A percentile compares a stretch with the other conserved stretches of the same genome.
Evolutionary conservation across 92 coral and sea anemone genomes (phyloP).

Genomic region (Siderastrea radians): DNA sequence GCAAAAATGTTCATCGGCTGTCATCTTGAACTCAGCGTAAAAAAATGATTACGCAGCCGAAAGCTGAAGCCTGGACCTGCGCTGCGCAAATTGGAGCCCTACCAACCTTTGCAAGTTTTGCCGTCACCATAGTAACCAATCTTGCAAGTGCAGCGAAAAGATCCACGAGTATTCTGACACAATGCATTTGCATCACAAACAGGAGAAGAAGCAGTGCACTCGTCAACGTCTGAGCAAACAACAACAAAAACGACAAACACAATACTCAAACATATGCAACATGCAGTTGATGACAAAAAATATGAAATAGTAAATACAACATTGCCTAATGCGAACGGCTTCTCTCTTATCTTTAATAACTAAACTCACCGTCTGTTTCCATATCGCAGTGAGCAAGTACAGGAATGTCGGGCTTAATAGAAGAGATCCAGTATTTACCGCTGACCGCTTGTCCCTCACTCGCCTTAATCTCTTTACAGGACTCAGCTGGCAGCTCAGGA

Average conservation of each 20-base stretch:
- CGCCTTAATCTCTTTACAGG: conserved; percentile 4
- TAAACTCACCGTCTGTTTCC: background rate
- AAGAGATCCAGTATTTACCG: background rate
- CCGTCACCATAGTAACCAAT: conserved; percentile 23
- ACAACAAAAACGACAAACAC: background rate
- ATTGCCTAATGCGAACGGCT: background rate
- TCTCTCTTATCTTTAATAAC: background rate
- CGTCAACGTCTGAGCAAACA: background rate
- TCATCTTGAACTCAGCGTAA: too few relatives aligned
- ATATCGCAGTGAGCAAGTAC: conserved; percentile 2
- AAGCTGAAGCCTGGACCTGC: too few relatives aligned
- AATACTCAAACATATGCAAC: background rate
- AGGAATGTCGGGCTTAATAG: background rate
- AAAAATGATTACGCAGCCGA: too few relatives aligned
- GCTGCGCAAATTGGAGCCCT: too few relatives aligned
- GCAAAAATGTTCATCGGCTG: too few relatives aligned
- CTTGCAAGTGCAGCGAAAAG: conserved; percentile 10
- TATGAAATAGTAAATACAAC: too few relatives aligned
- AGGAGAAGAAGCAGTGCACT: background rate
- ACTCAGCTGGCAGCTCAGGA: background rate
- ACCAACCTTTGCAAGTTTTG: conserved; percentile 2
- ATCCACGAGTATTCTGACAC: conserved; percentile 1
- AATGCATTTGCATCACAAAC: conserved; percentile 1
- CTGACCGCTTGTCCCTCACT: background rate
- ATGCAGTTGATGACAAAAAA: too few relatives aligned